Evolutionary conservation across 2,888 invertebrate genomes (phyloP).

Genomic region (Linnaemya tessellans): DNA sequence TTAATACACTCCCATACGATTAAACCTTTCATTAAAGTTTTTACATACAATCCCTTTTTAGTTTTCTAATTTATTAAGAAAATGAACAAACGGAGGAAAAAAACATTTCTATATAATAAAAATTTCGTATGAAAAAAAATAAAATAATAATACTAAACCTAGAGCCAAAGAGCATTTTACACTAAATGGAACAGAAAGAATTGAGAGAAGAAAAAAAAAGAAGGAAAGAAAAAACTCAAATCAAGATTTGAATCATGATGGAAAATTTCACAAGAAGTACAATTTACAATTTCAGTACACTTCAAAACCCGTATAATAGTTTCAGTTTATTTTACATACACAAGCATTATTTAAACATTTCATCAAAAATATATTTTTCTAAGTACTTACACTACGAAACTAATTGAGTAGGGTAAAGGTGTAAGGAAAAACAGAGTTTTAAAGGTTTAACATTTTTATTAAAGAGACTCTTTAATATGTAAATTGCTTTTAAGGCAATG

Average conservation of each 20-base stretch:
- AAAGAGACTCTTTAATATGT: no score
- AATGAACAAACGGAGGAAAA: background rate
- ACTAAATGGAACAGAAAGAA: slow-evolving; percentile 15
- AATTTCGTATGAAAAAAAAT: background rate
- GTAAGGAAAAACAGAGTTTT: background rate
- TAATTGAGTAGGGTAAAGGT: background rate
- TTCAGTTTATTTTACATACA: slow-evolving; percentile 60
- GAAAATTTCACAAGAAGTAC: slow-evolving; percentile 29
- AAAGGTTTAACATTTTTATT: no score
- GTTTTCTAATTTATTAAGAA: slow-evolving; percentile 58
- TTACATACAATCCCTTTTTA: slow-evolving; percentile 30
- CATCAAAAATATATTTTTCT: slow-evolving; percentile 39
- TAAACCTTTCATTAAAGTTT: slow-evolving; percentile 63
- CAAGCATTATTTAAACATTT: slow-evolving; percentile 60
- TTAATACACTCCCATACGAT: slow-evolving; percentile 37
- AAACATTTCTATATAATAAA: slow-evolving; percentile 18
- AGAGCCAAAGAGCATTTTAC: slow-evolving; percentile 7
- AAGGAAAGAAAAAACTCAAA: slow-evolving; percentile 3
- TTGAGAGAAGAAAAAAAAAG: background rate
- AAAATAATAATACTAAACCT: slow-evolving; percentile 17
- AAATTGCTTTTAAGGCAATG: no score
- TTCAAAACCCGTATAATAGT: slow-evolving; percentile 57
- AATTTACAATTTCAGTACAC: slow-evolving; percentile 42
- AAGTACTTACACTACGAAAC: slow-evolving; percentile 2
- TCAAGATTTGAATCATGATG: slow-evolving; percentile 54